These are phyloP conservation scores for Pipistrellus pygmaeus DNA, from an alignment of 2,797 vertebrate species.

Conservation along the genomic window DNA sequence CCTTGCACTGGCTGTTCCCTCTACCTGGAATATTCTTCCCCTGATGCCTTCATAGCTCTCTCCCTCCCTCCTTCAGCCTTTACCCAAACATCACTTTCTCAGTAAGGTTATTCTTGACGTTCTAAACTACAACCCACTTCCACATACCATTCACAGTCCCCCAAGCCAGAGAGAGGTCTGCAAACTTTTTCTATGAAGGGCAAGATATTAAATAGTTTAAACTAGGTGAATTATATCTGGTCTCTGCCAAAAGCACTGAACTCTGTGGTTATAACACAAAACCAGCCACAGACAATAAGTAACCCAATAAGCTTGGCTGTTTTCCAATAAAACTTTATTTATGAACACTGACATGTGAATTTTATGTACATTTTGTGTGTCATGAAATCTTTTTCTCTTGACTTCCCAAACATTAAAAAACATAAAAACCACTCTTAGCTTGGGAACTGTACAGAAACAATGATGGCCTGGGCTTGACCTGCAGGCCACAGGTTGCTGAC, in stretches of 20 bases:
- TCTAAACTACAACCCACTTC: background rate
- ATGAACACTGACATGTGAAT: background rate
- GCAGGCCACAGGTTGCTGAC: background rate
- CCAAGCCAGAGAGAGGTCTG: background rate
- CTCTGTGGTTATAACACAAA: background rate
- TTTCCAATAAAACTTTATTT: background rate
- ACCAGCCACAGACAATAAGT: background rate
- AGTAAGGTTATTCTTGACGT: background rate
- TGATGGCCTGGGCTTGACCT: background rate
- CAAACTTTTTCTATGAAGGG: background rate
- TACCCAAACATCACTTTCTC: background rate
- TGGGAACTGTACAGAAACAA: background rate
- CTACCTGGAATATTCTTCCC: background rate
- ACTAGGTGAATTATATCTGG: background rate
- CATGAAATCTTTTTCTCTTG: background rate
- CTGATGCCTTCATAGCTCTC: no score
- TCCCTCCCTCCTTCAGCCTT: background rate
- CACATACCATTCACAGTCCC: background rate
- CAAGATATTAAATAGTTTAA: background rate
- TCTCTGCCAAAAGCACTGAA: background rate
- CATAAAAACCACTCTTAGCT: background rate
- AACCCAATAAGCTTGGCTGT: background rate
- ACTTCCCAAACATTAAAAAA: background rate
- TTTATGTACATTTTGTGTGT: background rate
- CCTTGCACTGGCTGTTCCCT: background rate